Percentiles rank a stretch among this genome's conserved stretches.
Conservation (phyloP, 2,797 vertebrate species). For the Knipowitschia caucasica region DNA sequence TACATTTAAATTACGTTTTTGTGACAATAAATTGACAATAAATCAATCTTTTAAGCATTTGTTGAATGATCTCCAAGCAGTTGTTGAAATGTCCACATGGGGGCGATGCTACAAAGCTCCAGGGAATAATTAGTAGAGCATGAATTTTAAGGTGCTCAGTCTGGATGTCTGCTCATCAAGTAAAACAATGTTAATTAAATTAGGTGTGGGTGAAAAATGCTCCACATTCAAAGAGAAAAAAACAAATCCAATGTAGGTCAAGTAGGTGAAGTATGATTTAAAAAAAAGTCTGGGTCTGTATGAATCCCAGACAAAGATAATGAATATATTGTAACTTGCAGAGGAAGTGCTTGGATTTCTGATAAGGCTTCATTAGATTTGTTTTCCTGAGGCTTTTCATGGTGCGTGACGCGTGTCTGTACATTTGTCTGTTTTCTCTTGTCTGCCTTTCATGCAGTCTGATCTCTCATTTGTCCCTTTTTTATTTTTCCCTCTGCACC, state of each 20-base stretch:
- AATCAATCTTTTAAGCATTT: too few species aligned
- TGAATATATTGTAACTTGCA: too few species aligned
- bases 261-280: too few species aligned
- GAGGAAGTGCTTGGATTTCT: too few species aligned
- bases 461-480: conserved; percentile 57
- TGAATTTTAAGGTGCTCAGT: conserved; percentile 30
- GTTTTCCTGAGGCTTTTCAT: too few species aligned
- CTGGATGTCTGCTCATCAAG: conserved; percentile 6
- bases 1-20: too few species aligned
- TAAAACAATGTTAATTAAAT: conserved; percentile 36
- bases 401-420: conserved; percentile 6
- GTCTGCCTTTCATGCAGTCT: conserved; percentile 4
- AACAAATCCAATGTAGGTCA: not conserved
- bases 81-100: conserved; percentile 51
- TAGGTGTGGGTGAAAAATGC: conserved; percentile 11
- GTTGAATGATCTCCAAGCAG: too few species aligned
- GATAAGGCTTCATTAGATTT: too few species aligned
- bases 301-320: too few species aligned
- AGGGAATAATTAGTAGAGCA: conserved; percentile 3
- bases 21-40: too few species aligned
- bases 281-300: too few species aligned
- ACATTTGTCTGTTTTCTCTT: conserved; percentile 31
- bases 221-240: not conserved
- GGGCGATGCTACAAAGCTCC: conserved; percentile 49
- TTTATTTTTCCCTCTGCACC: conserved; percentile 42